A percentile compares a stretch with the other conserved stretches of the same genome.
phyloP scores from a whole-genome alignment of 2,113 vertebrate genomes.

The Callocephalon fimbriatum region DNA sequence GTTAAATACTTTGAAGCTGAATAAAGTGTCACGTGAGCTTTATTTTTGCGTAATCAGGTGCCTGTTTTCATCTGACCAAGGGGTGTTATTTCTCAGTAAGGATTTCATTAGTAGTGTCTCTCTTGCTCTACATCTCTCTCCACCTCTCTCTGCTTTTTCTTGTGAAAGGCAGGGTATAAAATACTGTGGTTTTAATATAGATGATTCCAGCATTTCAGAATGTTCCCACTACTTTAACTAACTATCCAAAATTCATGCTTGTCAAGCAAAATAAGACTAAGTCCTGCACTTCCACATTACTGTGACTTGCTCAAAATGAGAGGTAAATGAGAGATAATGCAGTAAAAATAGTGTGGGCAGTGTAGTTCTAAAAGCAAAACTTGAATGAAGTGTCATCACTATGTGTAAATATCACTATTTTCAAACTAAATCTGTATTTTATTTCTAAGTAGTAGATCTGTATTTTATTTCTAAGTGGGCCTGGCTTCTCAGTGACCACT shows the following conservation, averaged over 20 bases:
- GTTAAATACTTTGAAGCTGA: slow-evolving; percentile 14
- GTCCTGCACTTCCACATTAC: not conserved
- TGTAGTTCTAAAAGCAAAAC: not conserved
- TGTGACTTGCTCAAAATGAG: not conserved
- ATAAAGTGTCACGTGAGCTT: slow-evolving; percentile 4
- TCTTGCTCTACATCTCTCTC: not conserved
- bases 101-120: not conserved
- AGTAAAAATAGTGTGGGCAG: not conserved
- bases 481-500: not conserved
- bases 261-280: not conserved
- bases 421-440: not conserved
- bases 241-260: not conserved
- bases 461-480: not conserved
- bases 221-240: not conserved
- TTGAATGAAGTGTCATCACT: not conserved
- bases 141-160: not conserved
- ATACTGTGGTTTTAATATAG: not conserved
- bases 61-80: not conserved
- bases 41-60: not conserved
- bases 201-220: not conserved
- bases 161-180: not conserved
- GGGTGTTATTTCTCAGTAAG: not conserved
- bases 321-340: not conserved
- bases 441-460: not conserved
- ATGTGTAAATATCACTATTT: not conserved